Base-by-base conservation (phyloP, 2,113 vertebrate genomes). In the Meleagris gallopavo region DNA sequence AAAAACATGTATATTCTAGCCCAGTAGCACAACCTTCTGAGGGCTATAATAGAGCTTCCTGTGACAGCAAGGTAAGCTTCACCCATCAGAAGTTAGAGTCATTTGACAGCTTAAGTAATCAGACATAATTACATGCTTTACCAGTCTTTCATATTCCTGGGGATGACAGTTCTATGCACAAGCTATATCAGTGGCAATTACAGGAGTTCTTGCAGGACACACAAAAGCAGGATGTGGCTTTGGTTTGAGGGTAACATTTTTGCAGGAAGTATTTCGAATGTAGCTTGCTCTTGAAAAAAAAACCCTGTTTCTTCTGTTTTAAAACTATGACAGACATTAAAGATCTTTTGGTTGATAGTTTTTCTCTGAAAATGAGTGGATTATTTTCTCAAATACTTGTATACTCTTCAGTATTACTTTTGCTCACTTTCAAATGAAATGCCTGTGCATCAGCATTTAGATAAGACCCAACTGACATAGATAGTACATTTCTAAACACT, bases 351-450 rank as follows among this genome's bases (percentile, higher is more conserved):
- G 17, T 15, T 88, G n/a, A 62, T 50, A 50, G 29, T 10, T 2
- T 75, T 91, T 65, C 32, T 43, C 46, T 87, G 40, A 75, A 92
- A 78, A 40, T 69, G 72, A 82, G 46, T 14, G 83, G 38, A 87
- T 89, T 69, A 57, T 45, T 91, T 79, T 82, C 48, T 87, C 40
- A 69, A 70, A 65, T 46, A 21, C 81, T 62, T 69, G 9, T 40
- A 4, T 43, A 30, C 5, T 32, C 14, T 77, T 83, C 14, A 6
- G 9, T 30, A n/a, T 48, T 69, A 83, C n/a, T 95, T 93, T 74
- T 93, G 25, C 27, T 75, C 15, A 25, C 71, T 90, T 96, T 84
- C 32, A 71, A 74, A 83, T 80, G 38, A 86, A 77, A 80, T 46
- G 38, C 27, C 13, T 88, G 86, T 84, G 34, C 61, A 90, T 32